Base-by-base conservation (phyloP, 2,888 invertebrate genomes). In the Molanna angustata region DNA sequence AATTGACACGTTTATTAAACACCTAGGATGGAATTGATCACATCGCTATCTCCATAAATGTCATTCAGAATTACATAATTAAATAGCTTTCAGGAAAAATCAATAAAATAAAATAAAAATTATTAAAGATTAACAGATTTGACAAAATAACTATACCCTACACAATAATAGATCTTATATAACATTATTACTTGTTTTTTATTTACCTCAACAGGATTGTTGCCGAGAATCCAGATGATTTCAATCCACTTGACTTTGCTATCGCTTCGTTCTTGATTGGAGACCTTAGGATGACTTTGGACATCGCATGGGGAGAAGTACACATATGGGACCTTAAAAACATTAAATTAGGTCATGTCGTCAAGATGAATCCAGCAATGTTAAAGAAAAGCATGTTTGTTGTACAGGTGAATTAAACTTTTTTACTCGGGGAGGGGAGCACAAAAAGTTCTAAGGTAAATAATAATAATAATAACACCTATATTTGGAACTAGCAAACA, bases 361-460 rank as follows among this genome's bases (percentile, higher is more conserved):
- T 61, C 3, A 65, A 64, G 50, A 48, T 65, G 3, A 61, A 62
- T 1, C 63, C 66, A 2, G 44, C 61, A 1, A 6, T 60, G 4
- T 16, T 66, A 1, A 62, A 61, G 52, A 66, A 66, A 50, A 27
- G 56, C 6, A 40, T 60, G 2, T 55, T 62, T 2, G 49, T 67
- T 14, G 42, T 63, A 1, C 64, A 66, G 61, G 68, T 67, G 59
- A 60, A n/a, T n/a, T n/a, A n/a, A n/a, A n/a, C n/a, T n/a, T n/a
- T n/a, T n/a, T n/a, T n/a, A n/a, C n/a, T n/a, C n/a, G n/a, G n/a
- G n/a, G n/a, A n/a, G n/a, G n/a, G n/a, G n/a, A n/a, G n/a, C n/a
- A n/a, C n/a, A n/a, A n/a, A n/a, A n/a, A 43, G 21, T 39, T 2
- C 17, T 4, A 19, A 11, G 7, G 35, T 17, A 43, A 16, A 27